Conservation (phyloP, 2,888 invertebrate species). For the Mimas tiliae region DNA sequence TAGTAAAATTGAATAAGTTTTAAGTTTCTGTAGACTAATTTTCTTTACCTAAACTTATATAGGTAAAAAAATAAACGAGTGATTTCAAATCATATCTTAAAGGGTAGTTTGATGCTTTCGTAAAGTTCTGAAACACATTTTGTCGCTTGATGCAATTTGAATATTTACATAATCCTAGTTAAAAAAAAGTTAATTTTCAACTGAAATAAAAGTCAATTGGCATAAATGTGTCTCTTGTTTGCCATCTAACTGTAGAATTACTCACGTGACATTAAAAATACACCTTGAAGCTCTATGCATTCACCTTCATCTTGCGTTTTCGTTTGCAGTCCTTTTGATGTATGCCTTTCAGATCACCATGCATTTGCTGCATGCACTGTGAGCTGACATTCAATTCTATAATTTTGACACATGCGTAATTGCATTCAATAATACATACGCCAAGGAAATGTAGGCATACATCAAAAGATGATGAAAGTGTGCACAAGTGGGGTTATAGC, state of each 20-base stretch:
- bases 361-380: too few species aligned
- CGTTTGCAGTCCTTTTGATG: too few species aligned
- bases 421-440: too few species aligned
- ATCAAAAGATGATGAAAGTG: too few species aligned
- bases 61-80: conserved; percentile 63
- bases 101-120: conserved; percentile 64
- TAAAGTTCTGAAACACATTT: conserved; percentile 48
- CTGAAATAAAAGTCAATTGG: conserved; percentile 14
- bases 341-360: too few species aligned
- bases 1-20: conserved; percentile 52
- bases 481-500: too few species aligned
- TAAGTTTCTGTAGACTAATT: conserved; percentile 47
- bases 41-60: conserved; percentile 38
- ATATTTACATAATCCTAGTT: conserved; percentile 11
- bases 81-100: conserved; percentile 79
- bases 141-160: conserved; percentile 41
- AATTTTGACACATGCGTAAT: too few species aligned
- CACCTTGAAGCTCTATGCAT: neutral
- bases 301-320: too few species aligned
- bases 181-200: conserved; percentile 26
- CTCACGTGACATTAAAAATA: conserved; percentile 1
- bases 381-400: too few species aligned
- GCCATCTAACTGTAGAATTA: neutral
- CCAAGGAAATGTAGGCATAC: too few species aligned
- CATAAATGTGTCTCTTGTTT: conserved; percentile 17